Evolutionary conservation across 2,797 vertebrate species (phyloP).

Genomic region (Leontocebus nigricollis): DNA sequence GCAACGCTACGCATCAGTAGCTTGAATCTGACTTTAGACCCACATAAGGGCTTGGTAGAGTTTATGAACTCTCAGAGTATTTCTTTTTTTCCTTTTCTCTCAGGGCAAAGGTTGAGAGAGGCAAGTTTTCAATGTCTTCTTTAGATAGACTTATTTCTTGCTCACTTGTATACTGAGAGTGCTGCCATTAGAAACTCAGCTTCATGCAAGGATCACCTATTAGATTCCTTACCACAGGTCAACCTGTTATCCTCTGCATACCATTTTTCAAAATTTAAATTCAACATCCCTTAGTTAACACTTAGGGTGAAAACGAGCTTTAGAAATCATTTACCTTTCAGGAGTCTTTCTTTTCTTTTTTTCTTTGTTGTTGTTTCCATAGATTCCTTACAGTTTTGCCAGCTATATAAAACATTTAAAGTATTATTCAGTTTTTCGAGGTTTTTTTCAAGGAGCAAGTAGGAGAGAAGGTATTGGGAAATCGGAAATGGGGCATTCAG

Average conservation of each 20-base stretch:
- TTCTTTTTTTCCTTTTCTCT: not conserved
- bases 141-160: not conserved
- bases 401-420: not conserved
- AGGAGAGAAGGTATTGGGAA: not conserved
- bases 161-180: not conserved
- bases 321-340: not conserved
- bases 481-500: not conserved
- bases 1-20: not conserved
- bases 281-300: not conserved
- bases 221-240: not conserved
- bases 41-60: not conserved
- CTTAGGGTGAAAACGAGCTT: not conserved
- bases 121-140: not conserved
- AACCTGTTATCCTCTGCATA: not conserved
- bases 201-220: not conserved
- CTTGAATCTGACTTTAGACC: not conserved
- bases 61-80: not conserved
- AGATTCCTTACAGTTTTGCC: not conserved
- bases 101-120: not conserved
- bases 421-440: not conserved
- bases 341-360: not conserved
- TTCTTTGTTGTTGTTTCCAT: not conserved
- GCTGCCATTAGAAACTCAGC: not conserved
- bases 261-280: not conserved
- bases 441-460: not conserved